phyloP scores from a whole-genome alignment of 2,797 vertebrate genomes.

The Rhinella marina region DNA sequence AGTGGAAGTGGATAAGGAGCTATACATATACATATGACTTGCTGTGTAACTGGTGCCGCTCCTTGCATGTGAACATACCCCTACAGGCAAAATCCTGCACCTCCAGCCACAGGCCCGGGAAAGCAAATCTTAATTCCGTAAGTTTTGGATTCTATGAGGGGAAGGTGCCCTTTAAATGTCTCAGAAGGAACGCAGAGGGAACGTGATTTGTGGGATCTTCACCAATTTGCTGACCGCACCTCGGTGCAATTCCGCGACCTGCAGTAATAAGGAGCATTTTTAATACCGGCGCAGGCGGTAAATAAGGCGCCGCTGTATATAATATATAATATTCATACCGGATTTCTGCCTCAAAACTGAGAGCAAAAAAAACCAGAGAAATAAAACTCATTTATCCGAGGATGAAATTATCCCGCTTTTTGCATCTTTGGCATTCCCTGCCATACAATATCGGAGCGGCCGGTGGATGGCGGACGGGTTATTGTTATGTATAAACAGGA shows the following conservation, averaged over 20 bases:
- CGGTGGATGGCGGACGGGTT: not conserved
- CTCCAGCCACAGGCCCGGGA: no score
- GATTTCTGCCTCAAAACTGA: not conserved
- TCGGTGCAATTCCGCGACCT: not conserved
- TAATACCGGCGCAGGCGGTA: not conserved
- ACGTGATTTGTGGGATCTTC: not conserved
- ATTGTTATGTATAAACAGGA: constrained; percentile 18
- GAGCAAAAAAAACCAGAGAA: not conserved
- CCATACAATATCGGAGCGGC: not conserved
- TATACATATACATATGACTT: no score
- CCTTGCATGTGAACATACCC: no score
- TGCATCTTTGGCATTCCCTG: constrained; percentile 28
- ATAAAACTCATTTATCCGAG: constrained; percentile 6
- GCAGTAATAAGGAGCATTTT: not conserved
- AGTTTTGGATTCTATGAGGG: not conserved
- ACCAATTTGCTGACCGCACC: not conserved
- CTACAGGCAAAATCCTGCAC: no score
- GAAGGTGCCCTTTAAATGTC: not conserved
- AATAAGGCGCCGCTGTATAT: not conserved
- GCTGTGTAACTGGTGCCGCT: no score
- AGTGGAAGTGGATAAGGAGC: no score
- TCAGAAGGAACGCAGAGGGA: not conserved
- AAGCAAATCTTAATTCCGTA: no score
- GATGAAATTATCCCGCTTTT: constrained; percentile 35
- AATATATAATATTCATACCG: not conserved